Evolutionary conservation across 2,888 invertebrate genomes (phyloP).

Genomic region (Lacanobia oleracea): DNA sequence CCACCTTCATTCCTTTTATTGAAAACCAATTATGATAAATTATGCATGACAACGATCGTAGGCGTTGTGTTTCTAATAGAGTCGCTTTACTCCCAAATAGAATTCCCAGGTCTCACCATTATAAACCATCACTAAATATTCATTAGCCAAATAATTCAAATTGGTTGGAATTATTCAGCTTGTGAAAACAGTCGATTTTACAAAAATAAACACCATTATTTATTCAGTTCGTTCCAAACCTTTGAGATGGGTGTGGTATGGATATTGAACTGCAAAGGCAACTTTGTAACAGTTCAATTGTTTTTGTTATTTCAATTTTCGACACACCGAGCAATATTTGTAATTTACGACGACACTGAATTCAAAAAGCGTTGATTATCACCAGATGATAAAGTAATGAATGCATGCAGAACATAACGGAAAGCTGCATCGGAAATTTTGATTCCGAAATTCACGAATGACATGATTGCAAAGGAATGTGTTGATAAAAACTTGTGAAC

Average conservation of each 20-base stretch:
- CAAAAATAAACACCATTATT: slow-evolving; percentile 66
- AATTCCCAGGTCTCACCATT: slow-evolving; percentile 42
- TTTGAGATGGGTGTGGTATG: slow-evolving; percentile 29
- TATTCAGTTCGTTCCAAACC: slow-evolving; percentile 54
- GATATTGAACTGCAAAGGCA: slow-evolving; percentile 44
- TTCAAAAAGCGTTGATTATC: slow-evolving; percentile 46
- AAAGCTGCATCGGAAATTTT: slow-evolving; percentile 7
- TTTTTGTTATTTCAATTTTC: slow-evolving; percentile 38
- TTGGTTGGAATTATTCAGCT: slow-evolving; percentile 59
- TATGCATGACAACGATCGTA: slow-evolving; percentile 47
- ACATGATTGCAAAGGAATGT: slow-evolving; percentile 21
- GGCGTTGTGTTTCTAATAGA: slow-evolving; percentile 53
- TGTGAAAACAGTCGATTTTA: slow-evolving; percentile 59
- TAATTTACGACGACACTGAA: slow-evolving; percentile 38
- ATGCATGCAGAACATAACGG: slow-evolving; percentile 37
- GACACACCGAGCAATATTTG: slow-evolving; percentile 30
- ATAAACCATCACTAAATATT: slow-evolving; percentile 60
- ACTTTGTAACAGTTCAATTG: slow-evolving; percentile 24
- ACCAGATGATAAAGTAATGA: slow-evolving; percentile 38
- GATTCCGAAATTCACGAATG: slow-evolving; percentile 26
- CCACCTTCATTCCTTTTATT: slow-evolving; percentile 34
- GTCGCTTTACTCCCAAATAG: slow-evolving; percentile 38
- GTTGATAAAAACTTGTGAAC: slow-evolving; percentile 30
- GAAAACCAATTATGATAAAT: slow-evolving; percentile 55
- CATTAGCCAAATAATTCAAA: slow-evolving; percentile 62